Evolutionary conservation across 2,888 invertebrate genomes (phyloP).

Genomic region (Ormyrus labotus): DNA sequence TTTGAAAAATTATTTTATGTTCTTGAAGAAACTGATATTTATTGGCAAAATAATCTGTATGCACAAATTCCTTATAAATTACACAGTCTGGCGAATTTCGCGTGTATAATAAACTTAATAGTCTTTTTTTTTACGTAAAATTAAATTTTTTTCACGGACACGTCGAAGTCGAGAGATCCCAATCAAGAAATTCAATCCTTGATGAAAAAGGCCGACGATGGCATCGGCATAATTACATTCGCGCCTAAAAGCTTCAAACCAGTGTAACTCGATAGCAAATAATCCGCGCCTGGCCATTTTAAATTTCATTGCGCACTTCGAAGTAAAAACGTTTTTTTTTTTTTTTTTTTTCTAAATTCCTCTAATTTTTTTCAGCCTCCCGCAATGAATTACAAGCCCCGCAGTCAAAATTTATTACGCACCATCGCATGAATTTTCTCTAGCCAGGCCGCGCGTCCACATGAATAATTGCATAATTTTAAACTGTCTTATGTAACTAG

Average conservation of each 20-base stretch:
- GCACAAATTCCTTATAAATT: conserved; percentile 13
- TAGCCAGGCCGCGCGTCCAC: background rate
- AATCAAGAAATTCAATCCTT: conserved; percentile 44
- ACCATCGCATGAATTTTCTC: conserved; percentile 7
- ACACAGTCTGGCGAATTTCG: background rate
- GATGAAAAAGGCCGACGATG: conserved; percentile 41
- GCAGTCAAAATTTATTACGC: conserved; percentile 25
- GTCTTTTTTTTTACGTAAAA: conserved; percentile 20
- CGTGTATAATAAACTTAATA: background rate
- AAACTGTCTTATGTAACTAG: conserved; percentile 26
- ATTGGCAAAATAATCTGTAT: conserved; percentile 8
- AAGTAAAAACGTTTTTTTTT: background rate
- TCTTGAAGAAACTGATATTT: conserved; percentile 6
- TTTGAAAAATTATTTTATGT: background rate
- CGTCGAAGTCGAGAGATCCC: conserved; percentile 53
- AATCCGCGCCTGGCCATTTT: conserved; percentile 34
- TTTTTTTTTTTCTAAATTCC: background rate
- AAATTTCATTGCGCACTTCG: conserved; percentile 24
- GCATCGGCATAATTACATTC: conserved; percentile 51
- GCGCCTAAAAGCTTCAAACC: conserved; percentile 34
- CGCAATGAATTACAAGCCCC: background rate
- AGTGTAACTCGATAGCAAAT: conserved; percentile 49
- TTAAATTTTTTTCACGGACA: conserved; percentile 41
- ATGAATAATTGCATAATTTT: conserved; percentile 37
- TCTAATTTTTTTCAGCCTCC: background rate